Evolutionary conservation across 1,140 invertebrate species (phyloP).

Genomic region (Papilio aristodemus): DNA sequence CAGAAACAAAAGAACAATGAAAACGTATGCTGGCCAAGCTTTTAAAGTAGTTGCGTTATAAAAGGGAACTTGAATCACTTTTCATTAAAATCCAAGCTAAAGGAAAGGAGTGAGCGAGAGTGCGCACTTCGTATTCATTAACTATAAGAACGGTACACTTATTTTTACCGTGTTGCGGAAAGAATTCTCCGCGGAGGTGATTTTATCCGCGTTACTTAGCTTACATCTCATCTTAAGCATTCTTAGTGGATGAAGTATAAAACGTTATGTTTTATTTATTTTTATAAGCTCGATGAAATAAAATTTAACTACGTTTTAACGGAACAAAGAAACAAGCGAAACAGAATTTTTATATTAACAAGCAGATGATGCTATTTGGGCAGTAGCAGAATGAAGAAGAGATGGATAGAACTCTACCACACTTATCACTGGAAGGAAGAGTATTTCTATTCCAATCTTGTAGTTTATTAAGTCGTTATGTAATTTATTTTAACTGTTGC

Average conservation of each 20-base stretch:
- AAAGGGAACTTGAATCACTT: constrained; percentile 15
- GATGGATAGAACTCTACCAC: no score
- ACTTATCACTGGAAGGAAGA: no score
- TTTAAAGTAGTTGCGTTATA: constrained; percentile 6
- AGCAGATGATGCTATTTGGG: no score
- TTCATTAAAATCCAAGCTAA: constrained; percentile 20
- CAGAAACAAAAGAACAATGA: background rate
- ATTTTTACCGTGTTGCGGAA: constrained; percentile 11
- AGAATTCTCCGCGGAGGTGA: constrained; percentile 1
- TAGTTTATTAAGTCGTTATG: no score
- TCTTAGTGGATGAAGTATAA: constrained; percentile 5
- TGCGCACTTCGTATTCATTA: constrained; percentile 20
- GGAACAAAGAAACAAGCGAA: background rate
- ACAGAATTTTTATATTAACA: no score
- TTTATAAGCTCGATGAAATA: background rate
- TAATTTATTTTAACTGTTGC: no score
- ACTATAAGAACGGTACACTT: constrained; percentile 15
- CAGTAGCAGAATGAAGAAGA: no score
- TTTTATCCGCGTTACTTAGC: background rate
- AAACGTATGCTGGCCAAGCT: background rate
- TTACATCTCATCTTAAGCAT: constrained; percentile 1
- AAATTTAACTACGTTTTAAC: background rate
- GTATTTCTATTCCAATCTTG: no score
- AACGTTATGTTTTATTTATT: background rate
- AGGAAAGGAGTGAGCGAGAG: background rate